Base-by-base conservation (phyloP, 2,113 vertebrate species). In the Coturnix japonica region DNA sequence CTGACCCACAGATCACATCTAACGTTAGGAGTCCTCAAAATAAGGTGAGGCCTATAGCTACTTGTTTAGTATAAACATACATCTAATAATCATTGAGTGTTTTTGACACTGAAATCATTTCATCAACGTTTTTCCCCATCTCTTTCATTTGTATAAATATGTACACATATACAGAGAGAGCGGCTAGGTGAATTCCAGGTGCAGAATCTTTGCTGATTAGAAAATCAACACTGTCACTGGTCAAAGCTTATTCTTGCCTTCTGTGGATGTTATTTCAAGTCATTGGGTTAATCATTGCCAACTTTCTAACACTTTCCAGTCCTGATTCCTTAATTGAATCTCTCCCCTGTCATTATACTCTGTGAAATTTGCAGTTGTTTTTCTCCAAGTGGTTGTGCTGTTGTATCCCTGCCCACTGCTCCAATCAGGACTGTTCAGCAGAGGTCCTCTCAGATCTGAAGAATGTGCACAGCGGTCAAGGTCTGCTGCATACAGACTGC, bases 401-500 rank as follows among this genome's bases (percentile, higher is more conserved):
- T 25, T 64, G 21, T 31, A 21, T 5, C 74, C 35, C 53, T 71
- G 18, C 20, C 30, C 66, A 2, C 66, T 30, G 33, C 67, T 67
- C 63, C 21, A 12, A 23, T 5, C 33, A 82, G 46, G 23, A 31
- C 2, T n/a, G 59, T 5, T 87, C 72, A 70, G 77, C 64, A 90
- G 66, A 87, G 37, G 66, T 65, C 43, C 39, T 82, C 60, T 80
- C 37, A 9, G 67, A 74, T 35, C 20, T 82, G 43, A 51, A 67
- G 79, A 69, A 21, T 5, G 18, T 4, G 5, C 16, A 11, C 31
- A 81, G 57, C 51, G 87, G 39, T 83, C 54, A 39, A 74, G 90
- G 57, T 95, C 90, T 89, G 91, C 61, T 87, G 89, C 37, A 1
- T 74, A 11, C 76, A 85, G 51, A 63, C 74, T 94, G 92, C 91